A percentile compares a stretch with the other conserved stretches of the same genome.
These are phyloP conservation scores for Eudyptes chrysolophus DNA, from an alignment of 2,113 vertebrate species.

Conservation along the genomic window DNA sequence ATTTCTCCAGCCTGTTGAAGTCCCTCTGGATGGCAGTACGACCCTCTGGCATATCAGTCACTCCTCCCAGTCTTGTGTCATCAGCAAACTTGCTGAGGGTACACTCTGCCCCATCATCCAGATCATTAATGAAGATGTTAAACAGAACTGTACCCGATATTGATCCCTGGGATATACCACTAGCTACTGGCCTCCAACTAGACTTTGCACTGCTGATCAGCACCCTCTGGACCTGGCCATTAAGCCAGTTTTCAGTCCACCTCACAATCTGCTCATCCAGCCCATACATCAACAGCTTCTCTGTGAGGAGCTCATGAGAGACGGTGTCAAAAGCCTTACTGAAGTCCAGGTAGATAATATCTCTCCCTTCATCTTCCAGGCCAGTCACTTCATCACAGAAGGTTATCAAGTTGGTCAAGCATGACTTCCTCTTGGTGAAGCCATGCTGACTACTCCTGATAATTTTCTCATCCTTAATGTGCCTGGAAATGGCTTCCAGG, in stretches of 20 bases:
- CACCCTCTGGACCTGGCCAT: not conserved
- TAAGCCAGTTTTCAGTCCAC: not conserved
- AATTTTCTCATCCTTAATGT: not conserved
- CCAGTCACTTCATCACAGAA: not conserved
- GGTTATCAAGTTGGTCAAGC: no score
- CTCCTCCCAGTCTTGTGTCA: no score
- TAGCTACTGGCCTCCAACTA: not conserved
- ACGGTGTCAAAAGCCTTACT: not conserved
- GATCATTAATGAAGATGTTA: not conserved
- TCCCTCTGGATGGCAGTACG: no score
- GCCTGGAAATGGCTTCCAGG: not conserved
- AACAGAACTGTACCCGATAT: not conserved
- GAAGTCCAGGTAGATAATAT: not conserved
- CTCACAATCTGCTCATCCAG: not conserved
- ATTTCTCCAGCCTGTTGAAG: no score
- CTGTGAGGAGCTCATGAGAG: not conserved
- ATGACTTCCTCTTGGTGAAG: not conserved
- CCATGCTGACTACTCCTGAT: not conserved
- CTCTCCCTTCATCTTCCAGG: not conserved
- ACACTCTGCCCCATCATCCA: not conserved
- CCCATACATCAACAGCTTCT: not conserved
- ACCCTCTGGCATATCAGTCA: no score
- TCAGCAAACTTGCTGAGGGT: no score
- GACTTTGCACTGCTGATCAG: not conserved
- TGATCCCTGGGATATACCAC: no score